Evolutionary conservation across 2,113 vertebrate species (phyloP).

Genomic region (Lycaon pictus): DNA sequence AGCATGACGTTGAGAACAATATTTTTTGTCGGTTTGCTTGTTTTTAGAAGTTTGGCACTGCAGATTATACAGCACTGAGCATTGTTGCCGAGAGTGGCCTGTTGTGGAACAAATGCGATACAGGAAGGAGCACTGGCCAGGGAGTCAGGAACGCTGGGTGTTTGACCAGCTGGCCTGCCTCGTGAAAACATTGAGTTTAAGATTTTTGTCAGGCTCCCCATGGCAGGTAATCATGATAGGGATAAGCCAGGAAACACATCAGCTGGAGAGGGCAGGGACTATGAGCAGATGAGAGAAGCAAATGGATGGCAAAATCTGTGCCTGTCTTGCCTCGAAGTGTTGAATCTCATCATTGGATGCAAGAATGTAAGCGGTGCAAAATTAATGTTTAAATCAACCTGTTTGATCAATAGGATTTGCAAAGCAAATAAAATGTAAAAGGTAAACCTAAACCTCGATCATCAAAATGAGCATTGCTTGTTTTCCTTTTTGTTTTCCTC

Average conservation of each 20-base stretch:
- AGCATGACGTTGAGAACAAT: background rate
- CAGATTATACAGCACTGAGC: background rate
- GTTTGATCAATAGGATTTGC: background rate
- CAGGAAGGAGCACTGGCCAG: background rate
- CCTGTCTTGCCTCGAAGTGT: background rate
- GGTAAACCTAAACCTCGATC: conserved; percentile 45
- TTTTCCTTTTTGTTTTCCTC: background rate
- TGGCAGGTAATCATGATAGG: background rate
- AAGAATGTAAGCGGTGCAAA: background rate
- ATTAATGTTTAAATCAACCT: conserved; percentile 8
- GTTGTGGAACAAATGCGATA: background rate
- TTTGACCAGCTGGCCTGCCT: background rate
- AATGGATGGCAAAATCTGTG: background rate
- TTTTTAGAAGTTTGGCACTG: background rate
- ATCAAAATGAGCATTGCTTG: background rate
- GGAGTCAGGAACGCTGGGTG: background rate
- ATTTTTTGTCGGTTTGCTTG: background rate
- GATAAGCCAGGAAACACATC: background rate
- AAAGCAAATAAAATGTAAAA: conserved; percentile 32
- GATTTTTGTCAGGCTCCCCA: background rate
- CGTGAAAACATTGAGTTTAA: background rate
- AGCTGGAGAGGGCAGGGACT: background rate
- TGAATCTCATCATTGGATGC: background rate
- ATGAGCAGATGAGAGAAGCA: background rate
- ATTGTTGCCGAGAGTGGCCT: background rate